These are phyloP conservation scores for Callimorpha dominula DNA, from an alignment of 2,888 invertebrate species.

Conservation along the genomic window DNA sequence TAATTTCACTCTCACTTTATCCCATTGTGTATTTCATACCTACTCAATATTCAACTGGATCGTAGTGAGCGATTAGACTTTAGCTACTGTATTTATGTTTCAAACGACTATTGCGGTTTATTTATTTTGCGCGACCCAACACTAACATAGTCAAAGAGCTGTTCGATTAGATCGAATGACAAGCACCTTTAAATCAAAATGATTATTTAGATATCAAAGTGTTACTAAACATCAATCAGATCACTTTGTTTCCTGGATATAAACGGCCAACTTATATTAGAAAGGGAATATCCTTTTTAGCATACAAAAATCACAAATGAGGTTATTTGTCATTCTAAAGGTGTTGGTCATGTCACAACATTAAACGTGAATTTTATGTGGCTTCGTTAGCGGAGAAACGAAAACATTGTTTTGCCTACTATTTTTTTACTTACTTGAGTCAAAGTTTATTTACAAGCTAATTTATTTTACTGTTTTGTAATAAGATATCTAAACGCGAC, in stretches of 20 bases:
- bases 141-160: neutral
- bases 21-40: conserved; percentile 17
- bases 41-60: conserved; percentile 6
- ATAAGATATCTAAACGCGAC: neutral
- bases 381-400: conserved; percentile 1
- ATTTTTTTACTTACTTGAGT: conserved; percentile 3
- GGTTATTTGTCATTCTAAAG: conserved; percentile 12
- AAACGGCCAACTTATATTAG: conserved; percentile 31
- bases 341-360: conserved; percentile 10
- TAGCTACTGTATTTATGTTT: neutral
- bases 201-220: neutral
- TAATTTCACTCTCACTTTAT: conserved; percentile 31
- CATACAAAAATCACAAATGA: conserved; percentile 25
- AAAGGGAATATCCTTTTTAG: conserved; percentile 30
- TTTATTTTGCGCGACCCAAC: neutral
- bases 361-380: conserved; percentile 8
- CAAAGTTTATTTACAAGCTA: neutral
- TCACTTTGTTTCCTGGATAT: conserved; percentile 28
- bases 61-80: neutral
- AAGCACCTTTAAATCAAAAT: neutral
- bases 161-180: neutral
- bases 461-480: neutral
- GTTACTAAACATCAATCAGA: neutral
- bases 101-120: neutral
- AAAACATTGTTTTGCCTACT: neutral